Base-by-base conservation (phyloP, 2,888 invertebrate species). In the Caenorhabditis wallacei region DNA sequence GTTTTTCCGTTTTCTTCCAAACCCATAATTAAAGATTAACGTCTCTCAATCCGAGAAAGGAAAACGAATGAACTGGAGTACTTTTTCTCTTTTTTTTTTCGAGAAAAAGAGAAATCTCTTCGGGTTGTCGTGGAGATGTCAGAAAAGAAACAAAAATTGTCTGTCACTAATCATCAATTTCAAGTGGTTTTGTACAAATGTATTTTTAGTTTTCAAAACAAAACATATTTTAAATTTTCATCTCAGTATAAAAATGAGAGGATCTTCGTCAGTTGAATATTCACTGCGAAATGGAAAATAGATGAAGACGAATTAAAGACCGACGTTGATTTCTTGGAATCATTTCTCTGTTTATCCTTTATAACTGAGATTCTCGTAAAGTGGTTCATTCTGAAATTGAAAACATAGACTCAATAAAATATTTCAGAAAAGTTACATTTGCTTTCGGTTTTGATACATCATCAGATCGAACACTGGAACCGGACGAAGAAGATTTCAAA, bases 351-450 rank as follows among this genome's bases (percentile, higher is more conserved):
- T 26, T 64, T 26, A 64, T 1, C 48, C 68, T n/a, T 68, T 20
- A 57, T 71, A 71, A 30, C 72, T 72, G 53, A 72, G 72, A 54
- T 72, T 72, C 37, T 72, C 72, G 43, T 72, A 72, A 18, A 70
- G 70, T 18, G 57, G 35, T 13, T 63, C 72, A 53, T 72, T 63
- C 72, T 72, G 72, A 48, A 72, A 72, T 11, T n/a, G 35, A 40
- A 2, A 57, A 10, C 10, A 11, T 24, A 37, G 11, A 43, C 20
- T n/a, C 16, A 48, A 40, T 10, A 5, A 40, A 2, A 10, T 13
- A 5, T 40, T 16, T 48, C 46, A 2, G 11, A 40, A 13, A 13
- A 1, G 11, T 16, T 56, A 69, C 54, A 22, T 57, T 56, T 35
- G 26, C 22, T 59, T 57, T 70, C 35, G 10, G 48, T n/a, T 48